phyloP scores from a whole-genome alignment of 2,113 vertebrate genomes.

The Dipodomys spectabilis region DNA sequence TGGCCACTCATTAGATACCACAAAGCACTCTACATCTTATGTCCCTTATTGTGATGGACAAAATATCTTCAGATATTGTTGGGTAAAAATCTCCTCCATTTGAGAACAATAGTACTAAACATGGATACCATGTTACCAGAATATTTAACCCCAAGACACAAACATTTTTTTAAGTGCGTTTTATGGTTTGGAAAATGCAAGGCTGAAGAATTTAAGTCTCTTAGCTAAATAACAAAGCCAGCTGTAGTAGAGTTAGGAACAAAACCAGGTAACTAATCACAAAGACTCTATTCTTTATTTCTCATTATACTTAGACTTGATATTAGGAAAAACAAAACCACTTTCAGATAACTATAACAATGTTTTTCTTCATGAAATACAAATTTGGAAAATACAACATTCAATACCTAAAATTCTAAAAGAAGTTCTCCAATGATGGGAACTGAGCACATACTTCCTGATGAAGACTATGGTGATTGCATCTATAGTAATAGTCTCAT shows the following conservation, averaged over 20 bases:
- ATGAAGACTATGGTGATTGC: background rate
- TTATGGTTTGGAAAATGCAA: background rate
- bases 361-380: background rate
- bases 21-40: too few species aligned
- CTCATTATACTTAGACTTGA: background rate
- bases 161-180: background rate
- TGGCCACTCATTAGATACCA: background rate
- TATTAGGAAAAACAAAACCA: background rate
- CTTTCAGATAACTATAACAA: background rate
- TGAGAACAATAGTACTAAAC: background rate
- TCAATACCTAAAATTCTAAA: background rate
- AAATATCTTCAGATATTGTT: background rate
- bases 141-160: background rate
- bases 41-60: background rate
- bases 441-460: background rate
- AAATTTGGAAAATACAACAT: background rate
- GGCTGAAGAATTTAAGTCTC: background rate
- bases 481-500: background rate
- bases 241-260: fast-evolving
- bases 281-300: background rate
- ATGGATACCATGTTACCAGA: background rate
- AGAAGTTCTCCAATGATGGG: background rate
- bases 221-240: background rate
- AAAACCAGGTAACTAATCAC: background rate
- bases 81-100: background rate